Evolutionary conservation across 30 jellyfish, hydroid and myxozoan species (phyloP), one percentile per base, ranked within the genome.

Genomic region (Hydractinia echinata): DNA sequence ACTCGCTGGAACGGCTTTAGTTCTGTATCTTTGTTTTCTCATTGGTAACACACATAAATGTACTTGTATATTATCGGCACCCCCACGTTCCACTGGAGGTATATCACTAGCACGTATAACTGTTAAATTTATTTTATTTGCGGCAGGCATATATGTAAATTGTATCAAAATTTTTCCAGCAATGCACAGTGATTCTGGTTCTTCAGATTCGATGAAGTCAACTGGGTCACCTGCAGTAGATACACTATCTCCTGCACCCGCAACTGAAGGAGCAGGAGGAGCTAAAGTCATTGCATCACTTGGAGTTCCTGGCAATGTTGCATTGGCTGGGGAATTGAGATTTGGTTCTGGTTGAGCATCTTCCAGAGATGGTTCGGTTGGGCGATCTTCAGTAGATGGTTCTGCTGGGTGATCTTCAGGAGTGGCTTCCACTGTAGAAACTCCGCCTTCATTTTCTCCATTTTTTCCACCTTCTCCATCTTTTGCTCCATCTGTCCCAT

Each of bases 71-170:
- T 67, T 89, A 13, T 89, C 88, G 7, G 95, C 76, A 5, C 96
- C 96, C 7, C 96, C 96, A 15, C 96, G 80, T n/a, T 89, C 95
- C 10, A 82, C 85, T 72, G 89, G 89, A 4, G 96, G 96, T 8
- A 89, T 84, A 30, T 89, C 95, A 20, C 88, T 88, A 14, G 85
- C 90, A 53, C 96, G 79, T 1, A 89, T 84, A n/a, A 89, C 95
- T 81, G 94, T 77, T 16, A 89, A 83, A 15, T 73, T 89, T 85
- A 89, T 81, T 81, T 89, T 89, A 55, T 83, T 89, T 14, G 96
- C 94, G 30, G 85, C 92, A 18, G 96, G 95, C 52, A 89, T 77
- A 66, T 83, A 89, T 48, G 96, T 89, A 14, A 89, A 83, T 68
- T 83, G 90, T 54, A 89, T 71, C 78, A 89, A 73, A 61, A 89